Evolutionary conservation across 1,140 invertebrate genomes (phyloP), one percentile per base, ranked within the genome.

Genomic region (Eriocheir sinensis): DNA sequence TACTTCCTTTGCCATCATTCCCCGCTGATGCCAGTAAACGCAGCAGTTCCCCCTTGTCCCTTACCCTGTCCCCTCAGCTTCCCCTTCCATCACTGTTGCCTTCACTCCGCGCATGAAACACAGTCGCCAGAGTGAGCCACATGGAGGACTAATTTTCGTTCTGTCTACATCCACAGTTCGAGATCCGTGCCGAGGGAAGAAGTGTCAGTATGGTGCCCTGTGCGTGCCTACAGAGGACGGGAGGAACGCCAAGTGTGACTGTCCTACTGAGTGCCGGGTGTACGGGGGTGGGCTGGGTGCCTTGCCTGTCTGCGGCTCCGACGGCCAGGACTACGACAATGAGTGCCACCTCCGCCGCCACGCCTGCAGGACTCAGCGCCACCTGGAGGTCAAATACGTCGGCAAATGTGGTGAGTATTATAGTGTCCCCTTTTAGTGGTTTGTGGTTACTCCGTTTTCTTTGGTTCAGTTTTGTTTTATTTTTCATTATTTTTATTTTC

Each of bases 371-470:
- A 97, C 97, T 27, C 97, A 98, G 95, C 97, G 97, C 89, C 98
- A 98, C 96, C 98, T 99, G 96, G 98, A 97, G n/a, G 97, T 99
- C 96, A 98, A 98, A 96, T 99, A 98, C 97, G 97, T 97, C 93
- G 99, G 99, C 81, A 98, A 98, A 97, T 99, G 99, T 97, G 98
- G 98, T 99, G 97, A 98, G 98, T 91, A 36, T 81, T 81, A n/a
- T n/a, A n/a, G n/a, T n/a, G n/a, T n/a, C n/a, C 12, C 48, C 12
- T 21, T 53, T 53, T 12, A 53, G 48, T 9, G 9, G 21, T 17
- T 17, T 48, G 15, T 48, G 21, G 12, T 17, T 53, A 53, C 12
- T 3, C 9, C 8, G 0, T 53, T 53, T 53, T 53, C 8, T 53
- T 53, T 21, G 12, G 21, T 53, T 53, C 48, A n/a, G n/a, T n/a